Percentiles rank a stretch among this genome's conserved stretches.
These are phyloP conservation scores for Druceiella hillmani DNA, from an alignment of 2,888 invertebrate species.

Conservation along the genomic window DNA sequence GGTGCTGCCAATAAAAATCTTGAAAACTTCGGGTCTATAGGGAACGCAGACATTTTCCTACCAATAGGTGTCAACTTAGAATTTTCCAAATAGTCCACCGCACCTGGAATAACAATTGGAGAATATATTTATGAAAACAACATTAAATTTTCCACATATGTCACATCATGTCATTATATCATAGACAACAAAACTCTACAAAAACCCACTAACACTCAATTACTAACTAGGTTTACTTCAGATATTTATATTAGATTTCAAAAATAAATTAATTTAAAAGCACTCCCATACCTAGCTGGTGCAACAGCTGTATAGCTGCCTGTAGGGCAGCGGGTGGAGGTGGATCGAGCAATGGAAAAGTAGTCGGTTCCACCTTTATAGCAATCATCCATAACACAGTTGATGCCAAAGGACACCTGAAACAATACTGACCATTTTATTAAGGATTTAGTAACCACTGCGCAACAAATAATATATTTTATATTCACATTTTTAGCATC, in stretches of 20 bases:
- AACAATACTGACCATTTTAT: slow-evolving; percentile 7
- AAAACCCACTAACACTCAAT: background rate
- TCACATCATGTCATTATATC: background rate
- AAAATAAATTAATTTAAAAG: background rate
- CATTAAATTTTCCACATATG: slow-evolving; percentile 4
- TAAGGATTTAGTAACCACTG: slow-evolving; percentile 2
- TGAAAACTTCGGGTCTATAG: slow-evolving; percentile 85
- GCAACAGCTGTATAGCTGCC: slow-evolving; percentile 59
- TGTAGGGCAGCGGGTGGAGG: slow-evolving; percentile 69
- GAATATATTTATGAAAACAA: slow-evolving; percentile 2
- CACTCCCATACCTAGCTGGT: slow-evolving; percentile 49
- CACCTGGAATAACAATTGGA: slow-evolving; percentile 43
- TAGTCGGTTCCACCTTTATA: slow-evolving; percentile 72
- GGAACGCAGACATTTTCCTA: slow-evolving; percentile 82
- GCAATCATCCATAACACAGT: slow-evolving; percentile 80
- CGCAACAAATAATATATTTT: no score
- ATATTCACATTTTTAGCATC: no score
- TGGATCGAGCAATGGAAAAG: slow-evolving; percentile 87
- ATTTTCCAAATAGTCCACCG: slow-evolving; percentile 54
- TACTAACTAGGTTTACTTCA: background rate
- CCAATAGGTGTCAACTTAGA: slow-evolving; percentile 73
- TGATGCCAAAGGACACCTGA: slow-evolving; percentile 55
- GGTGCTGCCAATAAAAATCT: slow-evolving; percentile 75
- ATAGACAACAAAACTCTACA: background rate
- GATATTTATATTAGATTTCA: background rate